A percentile compares a stretch with the other conserved stretches of the same genome.
phyloP scores from a whole-genome alignment of 1,140 invertebrate genomes.

The Drosophila repleta region DNA sequence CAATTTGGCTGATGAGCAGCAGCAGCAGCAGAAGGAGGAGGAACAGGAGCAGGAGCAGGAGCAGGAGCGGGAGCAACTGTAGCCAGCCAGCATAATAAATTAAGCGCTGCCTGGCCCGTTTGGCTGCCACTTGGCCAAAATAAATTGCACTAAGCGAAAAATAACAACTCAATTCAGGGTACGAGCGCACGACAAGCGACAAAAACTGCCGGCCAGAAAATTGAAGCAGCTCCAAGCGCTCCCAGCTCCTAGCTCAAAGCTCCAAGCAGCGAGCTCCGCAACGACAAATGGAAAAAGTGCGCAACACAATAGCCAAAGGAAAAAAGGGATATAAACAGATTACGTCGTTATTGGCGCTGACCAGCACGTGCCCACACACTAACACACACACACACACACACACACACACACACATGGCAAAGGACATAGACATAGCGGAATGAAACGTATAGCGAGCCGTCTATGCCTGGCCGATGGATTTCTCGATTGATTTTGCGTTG shows the following conservation, averaged over 20 bases:
- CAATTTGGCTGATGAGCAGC: constrained; percentile 60
- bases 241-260: constrained; percentile 16
- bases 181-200: constrained; percentile 64
- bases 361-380: constrained; percentile 78
- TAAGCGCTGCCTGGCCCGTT: constrained; percentile 73
- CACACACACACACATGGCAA: background rate
- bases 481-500: constrained; percentile 77
- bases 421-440: constrained; percentile 4
- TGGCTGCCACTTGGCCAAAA: constrained; percentile 80
- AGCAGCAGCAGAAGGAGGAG: background rate
- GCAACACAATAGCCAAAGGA: constrained; percentile 65
- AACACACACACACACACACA: constrained; percentile 23
- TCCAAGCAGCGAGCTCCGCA: constrained; percentile 12
- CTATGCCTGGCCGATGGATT: constrained; percentile 68
- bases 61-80: constrained; percentile 6
- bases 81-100: constrained; percentile 74
- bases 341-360: constrained; percentile 81
- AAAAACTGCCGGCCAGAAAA: constrained; percentile 80
- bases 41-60: background rate
- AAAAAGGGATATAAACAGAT: constrained; percentile 81
- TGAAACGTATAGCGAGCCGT: constrained; percentile 25
- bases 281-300: constrained; percentile 77
- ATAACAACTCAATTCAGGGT: constrained; percentile 77
- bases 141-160: constrained; percentile 82
- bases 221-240: constrained; percentile 69